Percentiles rank a stretch among this genome's conserved stretches.
phyloP scores from a whole-genome alignment of 1,140 invertebrate genomes.

The Amphibalanus amphitrite region DNA sequence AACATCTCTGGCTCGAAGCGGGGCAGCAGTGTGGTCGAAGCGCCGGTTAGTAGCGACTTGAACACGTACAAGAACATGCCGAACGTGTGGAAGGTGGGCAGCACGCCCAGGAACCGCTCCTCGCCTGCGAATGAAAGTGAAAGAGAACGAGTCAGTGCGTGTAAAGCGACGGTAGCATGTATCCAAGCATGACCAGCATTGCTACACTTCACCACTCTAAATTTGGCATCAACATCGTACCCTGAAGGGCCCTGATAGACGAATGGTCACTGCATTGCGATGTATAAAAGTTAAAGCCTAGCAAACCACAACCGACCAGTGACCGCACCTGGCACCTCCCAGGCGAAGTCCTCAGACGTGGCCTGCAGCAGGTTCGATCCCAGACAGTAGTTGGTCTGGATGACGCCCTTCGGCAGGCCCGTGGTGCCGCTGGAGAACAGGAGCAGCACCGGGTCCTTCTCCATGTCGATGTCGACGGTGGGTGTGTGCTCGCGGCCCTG shows the following conservation, averaged over 20 bases:
- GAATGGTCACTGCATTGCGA: no score
- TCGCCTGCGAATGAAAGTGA: conserved; percentile 22
- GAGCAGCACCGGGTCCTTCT: conserved; percentile 23
- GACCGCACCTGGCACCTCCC: conserved; percentile 11
- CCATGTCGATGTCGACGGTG: conserved; percentile 18
- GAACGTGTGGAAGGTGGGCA: conserved; percentile 77
- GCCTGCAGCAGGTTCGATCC: conserved; percentile 44
- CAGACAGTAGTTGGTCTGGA: conserved; percentile 56
- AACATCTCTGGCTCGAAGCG: conserved; percentile 30
- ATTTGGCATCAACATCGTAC: no score
- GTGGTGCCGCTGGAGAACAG: conserved; percentile 59
- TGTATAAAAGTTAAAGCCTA: background rate
- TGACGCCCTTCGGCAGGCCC: conserved; percentile 71
- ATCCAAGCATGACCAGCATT: no score
- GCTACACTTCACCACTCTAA: no score
- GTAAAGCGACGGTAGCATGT: no score
- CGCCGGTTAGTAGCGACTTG: conserved; percentile 24
- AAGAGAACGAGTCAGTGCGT: no score
- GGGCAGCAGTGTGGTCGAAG: conserved; percentile 25
- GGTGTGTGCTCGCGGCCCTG: conserved; percentile 1
- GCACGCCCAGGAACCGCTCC: conserved; percentile 35
- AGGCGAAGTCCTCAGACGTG: conserved; percentile 19
- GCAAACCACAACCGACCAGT: no score
- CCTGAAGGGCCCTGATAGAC: no score
- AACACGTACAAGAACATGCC: conserved; percentile 37